Percentiles rank a stretch among this genome's conserved stretches.
Evolutionary conservation across 2,113 vertebrate species (phyloP).

Genomic region (Caranx ignobilis): DNA sequence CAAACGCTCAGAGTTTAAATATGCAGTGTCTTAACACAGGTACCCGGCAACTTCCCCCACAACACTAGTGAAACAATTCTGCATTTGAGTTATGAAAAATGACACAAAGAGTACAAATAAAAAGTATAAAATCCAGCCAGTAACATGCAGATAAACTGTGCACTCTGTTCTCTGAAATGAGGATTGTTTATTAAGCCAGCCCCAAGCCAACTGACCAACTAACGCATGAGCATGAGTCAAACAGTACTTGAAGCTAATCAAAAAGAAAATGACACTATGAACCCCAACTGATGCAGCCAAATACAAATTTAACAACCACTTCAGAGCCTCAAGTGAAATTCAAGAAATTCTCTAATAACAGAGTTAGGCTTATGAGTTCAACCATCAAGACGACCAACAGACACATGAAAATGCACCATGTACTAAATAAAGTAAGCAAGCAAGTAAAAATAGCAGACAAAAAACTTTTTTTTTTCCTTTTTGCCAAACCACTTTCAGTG

Average conservation of each 20-base stretch:
- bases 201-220: background rate
- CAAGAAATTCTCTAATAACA: constrained; percentile 15
- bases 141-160: background rate
- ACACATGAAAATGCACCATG: constrained; percentile 4
- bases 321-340: constrained; percentile 7
- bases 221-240: constrained; percentile 6
- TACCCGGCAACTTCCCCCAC: background rate
- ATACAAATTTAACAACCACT: constrained; percentile 36
- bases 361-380: background rate
- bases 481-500: constrained; percentile 15
- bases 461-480: background rate
- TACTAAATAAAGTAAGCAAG: background rate
- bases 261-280: constrained; percentile 40
- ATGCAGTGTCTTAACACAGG: background rate
- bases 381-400: constrained; percentile 25
- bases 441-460: constrained; percentile 29
- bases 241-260: constrained; percentile 26
- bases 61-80: background rate
- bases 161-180: constrained; percentile 9
- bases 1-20: background rate
- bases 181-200: background rate
- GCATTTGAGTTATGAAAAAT: background rate
- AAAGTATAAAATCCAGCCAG: background rate
- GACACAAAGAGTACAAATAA: background rate
- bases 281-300: background rate